Evolutionary conservation across 2,113 vertebrate species (phyloP).

Genomic region (Oceanites oceanicus): DNA sequence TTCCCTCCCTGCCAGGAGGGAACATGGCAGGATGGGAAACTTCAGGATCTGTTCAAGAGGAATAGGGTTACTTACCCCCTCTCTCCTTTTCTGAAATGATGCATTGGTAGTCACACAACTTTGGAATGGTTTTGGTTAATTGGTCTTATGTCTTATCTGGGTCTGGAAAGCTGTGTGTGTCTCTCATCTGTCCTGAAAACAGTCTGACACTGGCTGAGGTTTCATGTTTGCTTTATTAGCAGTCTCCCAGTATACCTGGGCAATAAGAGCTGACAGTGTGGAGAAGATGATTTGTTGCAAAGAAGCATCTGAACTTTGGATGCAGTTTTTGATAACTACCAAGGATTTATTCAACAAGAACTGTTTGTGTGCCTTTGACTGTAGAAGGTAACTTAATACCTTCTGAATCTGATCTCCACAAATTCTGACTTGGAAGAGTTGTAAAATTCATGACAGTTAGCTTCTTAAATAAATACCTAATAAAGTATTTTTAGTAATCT

Average conservation of each 20-base stretch:
- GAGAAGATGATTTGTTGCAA: background rate
- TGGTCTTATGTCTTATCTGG: background rate
- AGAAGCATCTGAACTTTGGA: constrained; percentile 17
- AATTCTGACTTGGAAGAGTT: background rate
- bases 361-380: background rate
- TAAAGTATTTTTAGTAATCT: constrained; percentile 8
- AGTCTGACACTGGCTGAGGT: background rate
- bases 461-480: constrained; percentile 18
- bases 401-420: constrained; percentile 6
- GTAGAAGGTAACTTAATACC: constrained; percentile 12
- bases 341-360: constrained; percentile 22
- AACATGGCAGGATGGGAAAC: background rate
- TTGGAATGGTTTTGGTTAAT: background rate
- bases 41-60: background rate
- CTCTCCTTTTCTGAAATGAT: background rate
- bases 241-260: background rate
- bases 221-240: background rate
- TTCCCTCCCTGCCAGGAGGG: background rate
- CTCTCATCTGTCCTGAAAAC: background rate
- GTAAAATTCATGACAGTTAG: constrained; percentile 5
- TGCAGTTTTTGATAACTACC: constrained; percentile 12
- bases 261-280: background rate
- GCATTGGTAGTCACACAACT: background rate
- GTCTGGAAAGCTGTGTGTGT: background rate
- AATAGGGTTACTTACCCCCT: background rate